A percentile compares a stretch with the other conserved stretches of the same genome.
These are phyloP conservation scores for Phyllostomus discolor DNA, from an alignment of 2,113 vertebrate species.

Conservation along the genomic window DNA sequence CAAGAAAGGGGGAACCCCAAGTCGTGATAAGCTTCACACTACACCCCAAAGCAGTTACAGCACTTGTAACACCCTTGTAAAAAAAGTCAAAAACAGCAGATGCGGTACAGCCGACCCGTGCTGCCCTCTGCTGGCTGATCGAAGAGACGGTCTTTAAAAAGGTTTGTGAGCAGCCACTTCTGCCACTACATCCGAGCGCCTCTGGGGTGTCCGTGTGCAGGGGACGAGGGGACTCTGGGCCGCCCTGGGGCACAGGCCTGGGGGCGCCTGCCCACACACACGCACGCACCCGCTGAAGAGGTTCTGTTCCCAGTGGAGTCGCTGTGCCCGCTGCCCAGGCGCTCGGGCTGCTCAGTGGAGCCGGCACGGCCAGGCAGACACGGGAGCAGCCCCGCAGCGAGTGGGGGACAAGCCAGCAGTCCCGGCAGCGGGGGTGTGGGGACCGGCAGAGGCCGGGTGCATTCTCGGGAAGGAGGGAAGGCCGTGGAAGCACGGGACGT, in stretches of 20 bases:
- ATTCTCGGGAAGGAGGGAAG: accelerated
- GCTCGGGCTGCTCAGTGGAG: not conserved
- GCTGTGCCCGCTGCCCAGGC: too few species aligned
- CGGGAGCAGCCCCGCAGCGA: not conserved
- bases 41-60: accelerated
- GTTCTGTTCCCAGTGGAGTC: not conserved
- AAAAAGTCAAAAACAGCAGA: not conserved
- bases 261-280: accelerated
- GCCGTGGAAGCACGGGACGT: not conserved
- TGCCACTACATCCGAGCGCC: not conserved
- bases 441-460: not conserved
- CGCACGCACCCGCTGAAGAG: not conserved
- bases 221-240: not conserved
- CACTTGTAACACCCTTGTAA: not conserved
- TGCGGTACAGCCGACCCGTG: not conserved
- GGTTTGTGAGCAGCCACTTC: not conserved
- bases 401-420: accelerated
- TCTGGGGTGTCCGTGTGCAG: not conserved
- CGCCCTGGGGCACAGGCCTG: accelerated
- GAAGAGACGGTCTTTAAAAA: not conserved
- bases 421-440: not conserved
- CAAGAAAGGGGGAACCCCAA: not conserved
- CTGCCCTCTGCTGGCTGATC: slow-evolving; percentile 56
- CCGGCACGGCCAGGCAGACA: not conserved
- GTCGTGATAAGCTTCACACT: not conserved